Evolutionary conservation across 2,113 vertebrate species (phyloP).

Genomic region (Anoplopoma fimbria): DNA sequence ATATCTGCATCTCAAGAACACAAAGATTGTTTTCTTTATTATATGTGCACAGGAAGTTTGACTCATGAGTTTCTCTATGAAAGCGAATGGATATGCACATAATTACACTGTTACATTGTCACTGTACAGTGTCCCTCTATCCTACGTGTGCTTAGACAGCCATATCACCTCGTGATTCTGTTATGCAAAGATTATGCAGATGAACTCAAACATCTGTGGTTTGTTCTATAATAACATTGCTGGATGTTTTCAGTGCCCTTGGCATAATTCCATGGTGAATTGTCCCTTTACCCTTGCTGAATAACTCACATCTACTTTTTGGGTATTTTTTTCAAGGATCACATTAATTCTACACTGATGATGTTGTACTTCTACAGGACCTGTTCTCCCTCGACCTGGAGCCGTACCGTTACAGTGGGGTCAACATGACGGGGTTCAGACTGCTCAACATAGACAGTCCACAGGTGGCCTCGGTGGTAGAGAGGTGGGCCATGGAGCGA

Average conservation of each 20-base stretch:
- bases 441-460: slow-evolving; percentile 92
- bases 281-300: slow-evolving; percentile 30
- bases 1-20: background rate
- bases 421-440: slow-evolving; percentile 98
- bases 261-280: slow-evolving; percentile 40
- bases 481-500: slow-evolving; percentile 96
- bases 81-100: background rate
- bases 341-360: background rate
- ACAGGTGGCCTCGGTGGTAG: slow-evolving; percentile 90
- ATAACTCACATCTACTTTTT: slow-evolving; percentile 6
- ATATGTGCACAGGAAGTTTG: background rate
- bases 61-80: slow-evolving; percentile 11
- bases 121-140: slow-evolving; percentile 40
- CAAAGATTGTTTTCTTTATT: background rate
- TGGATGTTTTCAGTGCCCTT: slow-evolving; percentile 50
- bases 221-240: slow-evolving; percentile 58
- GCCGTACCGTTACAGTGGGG: slow-evolving; percentile 96
- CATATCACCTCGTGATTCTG: slow-evolving; percentile 20
- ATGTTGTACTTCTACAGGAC: slow-evolving; percentile 83
- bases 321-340: background rate
- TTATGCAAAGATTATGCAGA: slow-evolving; percentile 51
- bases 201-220: slow-evolving; percentile 56
- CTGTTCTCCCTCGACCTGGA: slow-evolving; percentile 96
- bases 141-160: background rate
- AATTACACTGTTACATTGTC: slow-evolving; percentile 3